A percentile compares a stretch with the other conserved stretches of the same genome.
Conservation (phyloP, 2,797 vertebrate genomes). For the Hippopotamyrus pictus region DNA sequence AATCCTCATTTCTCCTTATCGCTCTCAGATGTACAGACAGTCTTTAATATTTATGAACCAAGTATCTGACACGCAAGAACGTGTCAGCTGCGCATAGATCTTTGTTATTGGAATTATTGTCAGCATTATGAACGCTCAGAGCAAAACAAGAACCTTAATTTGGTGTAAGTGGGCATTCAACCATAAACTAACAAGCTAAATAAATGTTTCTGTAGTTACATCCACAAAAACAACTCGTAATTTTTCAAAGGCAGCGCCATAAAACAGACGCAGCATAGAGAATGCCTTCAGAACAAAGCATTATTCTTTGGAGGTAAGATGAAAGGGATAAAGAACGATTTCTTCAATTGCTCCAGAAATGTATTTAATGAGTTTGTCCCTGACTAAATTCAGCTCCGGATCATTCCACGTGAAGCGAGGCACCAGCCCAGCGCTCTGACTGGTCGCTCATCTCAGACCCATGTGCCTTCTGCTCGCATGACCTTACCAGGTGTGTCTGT, state of each 20-base stretch:
- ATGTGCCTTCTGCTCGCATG: not conserved
- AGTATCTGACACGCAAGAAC: not conserved
- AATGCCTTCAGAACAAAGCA: not conserved
- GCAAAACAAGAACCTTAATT: not conserved
- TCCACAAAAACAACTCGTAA: not conserved
- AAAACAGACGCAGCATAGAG: not conserved
- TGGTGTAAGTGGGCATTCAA: not conserved
- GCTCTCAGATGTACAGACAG: not conserved
- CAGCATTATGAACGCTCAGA: not conserved
- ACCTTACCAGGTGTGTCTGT: slow-evolving; percentile 18
- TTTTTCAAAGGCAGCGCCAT: not conserved
- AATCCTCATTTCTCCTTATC: not conserved
- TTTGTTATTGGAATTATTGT: not conserved
- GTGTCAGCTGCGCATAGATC: not conserved
- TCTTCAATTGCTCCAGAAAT: not conserved
- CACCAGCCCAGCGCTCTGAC: not conserved
- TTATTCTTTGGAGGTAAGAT: slow-evolving; percentile 9
- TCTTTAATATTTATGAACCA: not conserved
- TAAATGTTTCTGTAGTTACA: not conserved
- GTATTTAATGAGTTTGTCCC: not conserved
- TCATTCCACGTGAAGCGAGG: not conserved
- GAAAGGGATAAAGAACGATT: not conserved
- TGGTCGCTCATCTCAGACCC: not conserved
- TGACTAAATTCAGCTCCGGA: not conserved
- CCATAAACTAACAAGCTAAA: not conserved